phyloP scores from a whole-genome alignment of 2,888 invertebrate species.

The Philereme transversata region DNA sequence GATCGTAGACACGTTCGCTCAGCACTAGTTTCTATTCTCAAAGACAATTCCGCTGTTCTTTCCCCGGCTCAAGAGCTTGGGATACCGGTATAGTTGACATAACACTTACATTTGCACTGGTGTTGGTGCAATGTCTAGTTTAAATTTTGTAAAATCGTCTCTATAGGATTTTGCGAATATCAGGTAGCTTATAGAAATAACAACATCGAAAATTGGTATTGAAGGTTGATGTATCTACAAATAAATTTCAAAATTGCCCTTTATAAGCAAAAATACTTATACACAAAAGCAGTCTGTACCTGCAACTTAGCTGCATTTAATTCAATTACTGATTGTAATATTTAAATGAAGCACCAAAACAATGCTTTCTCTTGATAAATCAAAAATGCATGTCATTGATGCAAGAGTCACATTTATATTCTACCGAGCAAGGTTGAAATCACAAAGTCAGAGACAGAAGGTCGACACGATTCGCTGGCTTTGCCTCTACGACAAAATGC shows the following conservation, averaged over 20 bases:
- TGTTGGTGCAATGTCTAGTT: slow-evolving; percentile 4
- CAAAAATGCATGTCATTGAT: slow-evolving; percentile 11
- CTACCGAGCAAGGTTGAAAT: slow-evolving; percentile 47
- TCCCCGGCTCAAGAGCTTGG: slow-evolving; percentile 56
- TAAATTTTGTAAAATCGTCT: background rate
- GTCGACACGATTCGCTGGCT: slow-evolving; percentile 56
- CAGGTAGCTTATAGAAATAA: too few relatives aligned
- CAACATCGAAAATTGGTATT: too few relatives aligned
- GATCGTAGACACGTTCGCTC: slow-evolving; percentile 70
- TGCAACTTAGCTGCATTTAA: slow-evolving; percentile 1
- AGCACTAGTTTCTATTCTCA: slow-evolving; percentile 68
- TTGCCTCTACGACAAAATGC: slow-evolving; percentile 74
- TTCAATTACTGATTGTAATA: slow-evolving; percentile 6
- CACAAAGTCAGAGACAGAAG: slow-evolving; percentile 60
- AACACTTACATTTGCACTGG: slow-evolving; percentile 56
- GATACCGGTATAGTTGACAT: slow-evolving; percentile 53
- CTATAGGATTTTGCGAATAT: too few relatives aligned
- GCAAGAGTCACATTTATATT: slow-evolving; percentile 44
- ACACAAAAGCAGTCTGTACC: too few relatives aligned
- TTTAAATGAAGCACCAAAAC: background rate
- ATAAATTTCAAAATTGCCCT: too few relatives aligned
- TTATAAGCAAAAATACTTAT: too few relatives aligned
- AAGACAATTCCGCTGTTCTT: slow-evolving; percentile 72
- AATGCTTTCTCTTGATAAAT: slow-evolving; percentile 10
- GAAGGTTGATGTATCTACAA: too few relatives aligned